phyloP scores from a whole-genome alignment of 53 echinoderm and acorn worm species.

The Antedon mediterranea region DNA sequence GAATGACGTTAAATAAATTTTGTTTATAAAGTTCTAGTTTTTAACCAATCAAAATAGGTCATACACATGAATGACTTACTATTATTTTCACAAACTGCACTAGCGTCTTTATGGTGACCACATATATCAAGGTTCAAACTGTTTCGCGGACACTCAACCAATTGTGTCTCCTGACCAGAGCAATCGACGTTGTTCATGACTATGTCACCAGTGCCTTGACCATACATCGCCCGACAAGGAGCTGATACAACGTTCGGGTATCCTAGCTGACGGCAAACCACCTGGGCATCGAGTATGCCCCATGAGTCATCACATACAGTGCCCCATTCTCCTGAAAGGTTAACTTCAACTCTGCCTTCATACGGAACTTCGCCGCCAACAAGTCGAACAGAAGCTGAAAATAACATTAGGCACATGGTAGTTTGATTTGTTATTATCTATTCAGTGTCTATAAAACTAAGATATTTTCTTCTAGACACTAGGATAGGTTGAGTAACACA shows the following conservation, averaged over 20 bases:
- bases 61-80: background rate
- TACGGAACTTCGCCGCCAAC: slow-evolving; percentile 2
- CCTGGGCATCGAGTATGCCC: slow-evolving; percentile 21
- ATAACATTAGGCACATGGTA: no score
- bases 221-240: slow-evolving; percentile 6
- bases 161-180: slow-evolving; percentile 4
- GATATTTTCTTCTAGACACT: no score
- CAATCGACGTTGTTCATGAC: slow-evolving; percentile 14
- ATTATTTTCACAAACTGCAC: slow-evolving; percentile 14
- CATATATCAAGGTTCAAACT: slow-evolving; percentile 12
- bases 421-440: no score
- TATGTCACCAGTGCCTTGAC: slow-evolving; percentile 13
- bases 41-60: no score
- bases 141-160: slow-evolving; percentile 9
- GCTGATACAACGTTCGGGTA: slow-evolving; percentile 10
- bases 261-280: slow-evolving; percentile 31
- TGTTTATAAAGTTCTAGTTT: no score
- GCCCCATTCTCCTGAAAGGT: slow-evolving; percentile 15
- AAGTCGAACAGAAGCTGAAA: slow-evolving; percentile 12
- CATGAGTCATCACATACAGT: slow-evolving; percentile 30
- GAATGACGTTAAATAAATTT: no score
- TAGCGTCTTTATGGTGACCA: slow-evolving; percentile 28
- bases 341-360: slow-evolving; percentile 30
- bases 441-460: no score
- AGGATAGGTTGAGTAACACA: no score